Conservation (phyloP, 2,888 invertebrate species). For the Nomada hirtipes region DNA sequence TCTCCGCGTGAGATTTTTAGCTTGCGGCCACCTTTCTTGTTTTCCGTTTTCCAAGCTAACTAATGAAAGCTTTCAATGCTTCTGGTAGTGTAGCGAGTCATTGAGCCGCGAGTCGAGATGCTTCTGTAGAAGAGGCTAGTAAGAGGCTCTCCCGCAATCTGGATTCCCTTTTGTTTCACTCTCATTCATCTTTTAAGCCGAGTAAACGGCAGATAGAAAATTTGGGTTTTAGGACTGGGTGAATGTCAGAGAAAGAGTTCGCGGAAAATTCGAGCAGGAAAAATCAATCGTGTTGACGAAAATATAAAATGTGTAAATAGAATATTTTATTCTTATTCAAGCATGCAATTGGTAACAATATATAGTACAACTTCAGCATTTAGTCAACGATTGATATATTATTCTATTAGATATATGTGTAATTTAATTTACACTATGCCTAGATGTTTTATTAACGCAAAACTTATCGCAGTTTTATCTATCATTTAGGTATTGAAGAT, state of each 20-base stretch:
- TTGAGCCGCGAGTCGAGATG: slow-evolving; percentile 42
- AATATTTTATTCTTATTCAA: background rate
- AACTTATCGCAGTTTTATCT: too few species aligned
- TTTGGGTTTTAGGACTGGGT: background rate
- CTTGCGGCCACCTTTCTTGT: slow-evolving; percentile 26
- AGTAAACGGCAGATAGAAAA: slow-evolving; percentile 33
- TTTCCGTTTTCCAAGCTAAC: slow-evolving; percentile 18
- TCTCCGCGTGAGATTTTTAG: slow-evolving; percentile 32
- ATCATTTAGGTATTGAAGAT: too few species aligned
- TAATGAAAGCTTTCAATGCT: slow-evolving; percentile 44
- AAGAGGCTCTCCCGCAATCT: slow-evolving; percentile 44
- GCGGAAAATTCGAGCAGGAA: background rate
- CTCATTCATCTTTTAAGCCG: slow-evolving; percentile 43
- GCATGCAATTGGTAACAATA: background rate
- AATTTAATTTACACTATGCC: too few species aligned
- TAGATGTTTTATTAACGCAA: too few species aligned
- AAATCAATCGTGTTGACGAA: background rate
- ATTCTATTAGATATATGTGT: too few species aligned
- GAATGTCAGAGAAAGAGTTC: background rate
- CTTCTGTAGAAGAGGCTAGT: slow-evolving; percentile 37
- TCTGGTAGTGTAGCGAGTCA: slow-evolving; percentile 38
- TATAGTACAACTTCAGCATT: too few species aligned
- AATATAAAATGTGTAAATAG: background rate
- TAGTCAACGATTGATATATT: too few species aligned
- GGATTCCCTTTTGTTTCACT: slow-evolving; percentile 42